phyloP scores from a whole-genome alignment of 2,113 vertebrate species.

The Gnathonemus echidnorhynchus region DNA sequence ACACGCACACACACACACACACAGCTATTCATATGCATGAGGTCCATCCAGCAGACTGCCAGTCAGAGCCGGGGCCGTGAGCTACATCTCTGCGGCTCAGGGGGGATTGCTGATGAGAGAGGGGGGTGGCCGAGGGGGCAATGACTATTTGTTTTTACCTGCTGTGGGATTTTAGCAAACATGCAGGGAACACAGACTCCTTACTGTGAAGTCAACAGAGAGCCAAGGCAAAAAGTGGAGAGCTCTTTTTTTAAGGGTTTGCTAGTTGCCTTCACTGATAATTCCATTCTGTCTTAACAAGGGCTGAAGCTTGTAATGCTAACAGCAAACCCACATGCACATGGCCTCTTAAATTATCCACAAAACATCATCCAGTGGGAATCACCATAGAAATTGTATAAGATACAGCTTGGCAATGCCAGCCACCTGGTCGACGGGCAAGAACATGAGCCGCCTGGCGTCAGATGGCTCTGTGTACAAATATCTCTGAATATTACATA shows the following conservation, averaged over 20 bases:
- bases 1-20: not conserved
- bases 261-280: not conserved
- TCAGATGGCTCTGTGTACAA: not conserved
- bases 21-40: conserved; percentile 9
- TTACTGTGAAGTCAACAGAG: not conserved
- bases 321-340: not conserved
- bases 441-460: not conserved
- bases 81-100: not conserved
- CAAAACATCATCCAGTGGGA: not conserved
- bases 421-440: not conserved
- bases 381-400: not conserved
- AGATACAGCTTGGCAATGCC: not conserved
- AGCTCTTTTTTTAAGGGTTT: not conserved
- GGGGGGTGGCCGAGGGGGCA: not conserved
- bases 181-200: not conserved
- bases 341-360: not conserved
- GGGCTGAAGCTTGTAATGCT: not conserved
- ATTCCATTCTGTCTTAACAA: not conserved
- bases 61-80: not conserved
- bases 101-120: not conserved
- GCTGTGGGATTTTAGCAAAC: not conserved
- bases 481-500: not conserved
- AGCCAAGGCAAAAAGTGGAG: not conserved
- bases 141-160: conserved; percentile 4
- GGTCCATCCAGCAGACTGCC: not conserved